A percentile compares a stretch with the other conserved stretches of the same genome.
Evolutionary conservation across 2,113 vertebrate genomes (phyloP).

Genomic region (Alligator mississippiensis): DNA sequence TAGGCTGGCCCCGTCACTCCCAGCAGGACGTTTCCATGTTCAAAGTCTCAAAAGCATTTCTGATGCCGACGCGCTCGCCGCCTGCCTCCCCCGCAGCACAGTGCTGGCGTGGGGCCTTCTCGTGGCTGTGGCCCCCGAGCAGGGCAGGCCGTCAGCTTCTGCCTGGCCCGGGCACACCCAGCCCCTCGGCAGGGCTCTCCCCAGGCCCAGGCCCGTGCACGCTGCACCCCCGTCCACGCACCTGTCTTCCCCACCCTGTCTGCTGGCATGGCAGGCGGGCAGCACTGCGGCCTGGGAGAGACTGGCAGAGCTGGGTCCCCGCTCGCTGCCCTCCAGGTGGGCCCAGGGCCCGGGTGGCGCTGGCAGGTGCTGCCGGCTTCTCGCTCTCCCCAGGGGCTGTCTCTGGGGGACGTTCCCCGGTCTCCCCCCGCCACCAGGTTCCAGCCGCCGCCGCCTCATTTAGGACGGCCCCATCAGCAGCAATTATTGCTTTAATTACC

Average conservation of each 20-base stretch:
- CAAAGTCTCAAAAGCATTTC: constrained; percentile 43
- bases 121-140: not conserved
- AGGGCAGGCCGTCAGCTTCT: too few relatives aligned
- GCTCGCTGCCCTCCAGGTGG: not conserved
- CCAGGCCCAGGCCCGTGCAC: not conserved
- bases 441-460: constrained; percentile 63
- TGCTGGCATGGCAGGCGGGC: too few relatives aligned
- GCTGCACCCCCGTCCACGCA: too few relatives aligned
- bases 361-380: not conserved
- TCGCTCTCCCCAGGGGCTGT: not conserved
- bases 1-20: not conserved
- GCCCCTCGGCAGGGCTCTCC: not conserved
- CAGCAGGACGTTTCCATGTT: not conserved
- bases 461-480: constrained; percentile 77
- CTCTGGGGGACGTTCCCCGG: too few relatives aligned
- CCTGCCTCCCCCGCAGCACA: not conserved
- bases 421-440: not conserved
- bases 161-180: too few relatives aligned
- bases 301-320: not conserved
- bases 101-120: rapidly evolving
- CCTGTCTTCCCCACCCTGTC: too few relatives aligned
- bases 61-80: not conserved
- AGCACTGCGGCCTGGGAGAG: too few relatives aligned
- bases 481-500: constrained; percentile 85
- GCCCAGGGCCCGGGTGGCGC: not conserved